Base-by-base conservation (phyloP, 2,797 vertebrate species). In the Ara ararauna region DNA sequence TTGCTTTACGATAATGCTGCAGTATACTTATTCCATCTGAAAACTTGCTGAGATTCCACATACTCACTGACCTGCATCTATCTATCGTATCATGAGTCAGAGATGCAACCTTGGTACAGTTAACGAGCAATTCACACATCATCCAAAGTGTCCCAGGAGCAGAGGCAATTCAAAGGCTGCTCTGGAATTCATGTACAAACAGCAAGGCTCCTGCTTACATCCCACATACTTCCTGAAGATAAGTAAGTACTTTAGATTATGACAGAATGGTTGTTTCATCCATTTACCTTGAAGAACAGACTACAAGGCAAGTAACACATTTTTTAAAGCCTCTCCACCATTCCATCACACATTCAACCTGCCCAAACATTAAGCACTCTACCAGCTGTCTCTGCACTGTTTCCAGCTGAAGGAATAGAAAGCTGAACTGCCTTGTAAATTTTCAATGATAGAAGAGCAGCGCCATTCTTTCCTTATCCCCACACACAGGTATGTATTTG, bases 21-120 rank as follows among this genome's bases (percentile, higher is more conserved):
- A 97, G 2, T 93, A 93, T 87, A 91, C 2, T 53, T 60, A 87
- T 70, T 70, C 92, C 81, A 94, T 91, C 92, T 54, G 83, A 96
- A 93, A 94, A 87, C 40, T 72, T 90, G 89, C 68, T 61, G 65
- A 93, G 65, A 81, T 95, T 94, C 93, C 87, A 88, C 79, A 91
- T 85, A 66, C 47, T 85, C 17, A n/a, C 36, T 45, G 68, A 90
- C 45, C 70, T 92, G 85, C 91, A 93, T 85, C 93, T 91, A 50
- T 54, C 73, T 8, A 44, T 13, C 60, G 77, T 11, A 38, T 38
- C 38, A 38, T 38, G 65, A 75, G 23, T 61, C 74, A 72, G n/a
- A 76, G 78, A 87, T 87, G 83, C 90, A 92, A 44, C 48, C 60
- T 60, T 68, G 87, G 62, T 48, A 48, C 23, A 75, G 74, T 32